Conservation (phyloP, 2,888 invertebrate genomes). For the Spilosoma lubricipeda region DNA sequence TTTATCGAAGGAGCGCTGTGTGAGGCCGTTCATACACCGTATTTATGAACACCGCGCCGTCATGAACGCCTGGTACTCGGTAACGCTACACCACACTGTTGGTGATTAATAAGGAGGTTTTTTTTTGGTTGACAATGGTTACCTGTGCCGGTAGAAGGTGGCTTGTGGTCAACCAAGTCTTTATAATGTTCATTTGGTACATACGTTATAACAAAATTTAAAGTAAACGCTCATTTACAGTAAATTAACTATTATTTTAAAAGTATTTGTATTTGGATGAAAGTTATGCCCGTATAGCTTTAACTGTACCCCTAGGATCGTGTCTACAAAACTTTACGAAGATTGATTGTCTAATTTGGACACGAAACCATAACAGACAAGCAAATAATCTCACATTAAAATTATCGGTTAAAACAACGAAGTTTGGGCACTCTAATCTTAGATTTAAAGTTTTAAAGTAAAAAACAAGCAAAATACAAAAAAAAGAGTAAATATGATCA, state of each 20-base stretch:
- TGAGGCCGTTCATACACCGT: conserved; percentile 80
- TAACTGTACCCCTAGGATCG: background rate
- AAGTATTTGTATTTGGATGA: no score
- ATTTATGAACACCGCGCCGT: conserved; percentile 79
- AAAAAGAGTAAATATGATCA: conserved; percentile 69
- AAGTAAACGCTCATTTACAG: no score
- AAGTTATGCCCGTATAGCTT: background rate
- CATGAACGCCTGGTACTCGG: conserved; percentile 74
- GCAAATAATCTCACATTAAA: background rate
- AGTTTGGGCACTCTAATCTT: conserved; percentile 1
- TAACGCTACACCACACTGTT: conserved; percentile 74
- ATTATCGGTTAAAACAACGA: conserved; percentile 15
- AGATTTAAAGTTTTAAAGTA: conserved; percentile 58
- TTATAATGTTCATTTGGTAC: background rate
- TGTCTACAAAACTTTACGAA: background rate
- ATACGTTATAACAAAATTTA: background rate
- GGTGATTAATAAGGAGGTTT: conserved; percentile 71
- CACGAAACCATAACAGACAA: background rate
- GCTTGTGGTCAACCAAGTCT: conserved; percentile 18
- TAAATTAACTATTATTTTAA: no score
- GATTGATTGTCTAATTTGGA: background rate
- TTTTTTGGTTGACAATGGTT: conserved; percentile 47
- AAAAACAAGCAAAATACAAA: conserved; percentile 75
- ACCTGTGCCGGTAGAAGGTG: conserved; percentile 27
- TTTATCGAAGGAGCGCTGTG: conserved; percentile 78